These are phyloP conservation scores for Dryocosmus kuriphilus DNA, from an alignment of 2,888 invertebrate species.

Conservation along the genomic window DNA sequence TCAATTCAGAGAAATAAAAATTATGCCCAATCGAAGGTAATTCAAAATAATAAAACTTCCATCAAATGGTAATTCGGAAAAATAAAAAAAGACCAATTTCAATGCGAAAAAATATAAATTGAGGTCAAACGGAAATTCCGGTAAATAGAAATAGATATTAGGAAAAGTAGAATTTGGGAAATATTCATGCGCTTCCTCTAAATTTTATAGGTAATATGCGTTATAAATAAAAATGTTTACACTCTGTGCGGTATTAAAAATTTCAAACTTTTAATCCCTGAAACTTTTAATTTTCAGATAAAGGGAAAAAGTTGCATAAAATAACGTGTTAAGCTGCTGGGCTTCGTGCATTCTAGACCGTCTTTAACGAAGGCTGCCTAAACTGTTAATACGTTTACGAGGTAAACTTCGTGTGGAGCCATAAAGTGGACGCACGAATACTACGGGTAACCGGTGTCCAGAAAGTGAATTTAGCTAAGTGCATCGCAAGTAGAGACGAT, in stretches of 20 bases:
- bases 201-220: too few relatives aligned
- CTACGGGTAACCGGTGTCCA: constrained; percentile 35
- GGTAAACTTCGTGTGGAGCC: constrained; percentile 25
- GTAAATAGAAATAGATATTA: too few relatives aligned
- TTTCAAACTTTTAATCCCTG: neutral
- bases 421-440: constrained; percentile 33
- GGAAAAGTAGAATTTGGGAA: too few relatives aligned
- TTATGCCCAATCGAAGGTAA: too few relatives aligned
- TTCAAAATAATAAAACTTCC: too few relatives aligned
- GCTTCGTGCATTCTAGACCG: neutral
- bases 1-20: too few relatives aligned
- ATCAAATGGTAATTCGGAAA: too few relatives aligned
- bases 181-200: too few relatives aligned
- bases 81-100: too few relatives aligned
- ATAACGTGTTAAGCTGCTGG: neutral
- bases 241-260: neutral
- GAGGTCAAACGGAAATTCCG: too few relatives aligned
- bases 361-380: constrained; percentile 10
- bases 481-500: constrained; percentile 29
- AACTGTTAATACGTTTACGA: constrained; percentile 39
- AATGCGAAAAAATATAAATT: too few relatives aligned
- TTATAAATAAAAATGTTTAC: too few relatives aligned
- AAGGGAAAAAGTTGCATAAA: neutral
- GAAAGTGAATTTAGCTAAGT: constrained; percentile 41
- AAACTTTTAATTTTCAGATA: neutral